Base-by-base conservation (phyloP, 2,888 invertebrate genomes). In the Eueremaeus valkanovi region DNA sequence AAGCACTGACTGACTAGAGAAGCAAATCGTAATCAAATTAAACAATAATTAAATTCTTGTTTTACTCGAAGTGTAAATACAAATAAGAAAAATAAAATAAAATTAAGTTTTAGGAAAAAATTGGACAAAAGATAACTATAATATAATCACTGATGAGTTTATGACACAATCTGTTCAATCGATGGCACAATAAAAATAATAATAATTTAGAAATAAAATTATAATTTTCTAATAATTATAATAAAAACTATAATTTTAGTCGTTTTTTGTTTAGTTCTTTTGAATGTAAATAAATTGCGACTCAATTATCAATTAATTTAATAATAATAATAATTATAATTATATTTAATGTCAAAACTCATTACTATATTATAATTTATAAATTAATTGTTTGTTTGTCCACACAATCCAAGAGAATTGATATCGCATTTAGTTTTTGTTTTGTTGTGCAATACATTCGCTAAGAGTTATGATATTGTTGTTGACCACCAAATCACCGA, bases 1-100 rank as follows among this genome's bases (percentile, higher is more conserved):
- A 5, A 66, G 31, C 33, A 31, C 66, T 66, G 66, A 66, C n/a
- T 66, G 66, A 66, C 66, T 66, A 66, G 66, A 58, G 36, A 66
- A 66, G 36, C 66, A 31, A 66, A 31, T 66, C 36, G 66, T n/a
- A n/a, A 66, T 66, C 66, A 31, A 36, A n/a, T 66, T 11, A 36
- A 36, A 66, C 36, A 66, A n/a, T 66, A 66, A 66, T 66, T 66
- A 8, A 58, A 16, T 58, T 29, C 58, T 58, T 33, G 36, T 36
- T 66, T 66, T 36, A 18, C 33, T 61, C 21, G 24, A n/a, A n/a
- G 3, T 63, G 11, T 36, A n/a, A 66, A 66, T 66, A 66, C 66
- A 66, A 66, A 66, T 66, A 66, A 66, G 16, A 33, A n/a, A n/a
- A n/a, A n/a, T n/a, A n/a, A n/a, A n/a, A n/a, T n/a, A n/a, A n/a